These are phyloP conservation scores for Pachyrhynchus sulphureomaculatus DNA, from an alignment of 1,140 invertebrate species.

Conservation along the genomic window DNA sequence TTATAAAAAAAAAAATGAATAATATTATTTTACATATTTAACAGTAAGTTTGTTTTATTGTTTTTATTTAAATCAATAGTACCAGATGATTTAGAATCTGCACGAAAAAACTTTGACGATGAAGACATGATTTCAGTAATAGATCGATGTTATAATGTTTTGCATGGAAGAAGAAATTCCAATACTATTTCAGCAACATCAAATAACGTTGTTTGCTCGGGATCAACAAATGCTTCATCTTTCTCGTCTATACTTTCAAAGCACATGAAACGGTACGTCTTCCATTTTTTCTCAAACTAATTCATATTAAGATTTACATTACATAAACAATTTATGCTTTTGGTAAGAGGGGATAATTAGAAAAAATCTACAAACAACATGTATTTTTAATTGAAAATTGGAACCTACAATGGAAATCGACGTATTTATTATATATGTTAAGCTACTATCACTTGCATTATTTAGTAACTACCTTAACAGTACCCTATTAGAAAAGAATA, in stretches of 20 bases:
- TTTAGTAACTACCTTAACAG: too few relatives aligned
- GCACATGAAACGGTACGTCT: slow-evolving; percentile 50
- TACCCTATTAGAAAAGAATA: too few relatives aligned
- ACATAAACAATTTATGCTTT: too few relatives aligned
- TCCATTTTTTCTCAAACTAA: background rate
- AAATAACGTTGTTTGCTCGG: slow-evolving; percentile 47
- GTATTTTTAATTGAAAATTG: too few relatives aligned
- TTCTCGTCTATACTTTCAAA: slow-evolving; percentile 34
- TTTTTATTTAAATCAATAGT: slow-evolving; percentile 52
- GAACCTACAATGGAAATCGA: too few relatives aligned
- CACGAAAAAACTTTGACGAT: slow-evolving; percentile 66
- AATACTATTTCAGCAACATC: slow-evolving; percentile 44
- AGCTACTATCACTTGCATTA: too few relatives aligned
- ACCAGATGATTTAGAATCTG: slow-evolving; percentile 67
- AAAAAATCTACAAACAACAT: too few relatives aligned
- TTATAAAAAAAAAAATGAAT: too few relatives aligned
- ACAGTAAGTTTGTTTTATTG: too few relatives aligned
- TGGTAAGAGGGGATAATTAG: background rate
- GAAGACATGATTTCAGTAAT: slow-evolving; percentile 67
- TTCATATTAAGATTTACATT: too few relatives aligned
- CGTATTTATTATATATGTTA: too few relatives aligned
- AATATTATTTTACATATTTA: too few relatives aligned
- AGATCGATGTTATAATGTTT: slow-evolving; percentile 69
- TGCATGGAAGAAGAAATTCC: slow-evolving; percentile 59
- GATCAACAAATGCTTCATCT: slow-evolving; percentile 22